Conservation (phyloP, 2,797 vertebrate species). For the Capromys pilorides region DNA sequence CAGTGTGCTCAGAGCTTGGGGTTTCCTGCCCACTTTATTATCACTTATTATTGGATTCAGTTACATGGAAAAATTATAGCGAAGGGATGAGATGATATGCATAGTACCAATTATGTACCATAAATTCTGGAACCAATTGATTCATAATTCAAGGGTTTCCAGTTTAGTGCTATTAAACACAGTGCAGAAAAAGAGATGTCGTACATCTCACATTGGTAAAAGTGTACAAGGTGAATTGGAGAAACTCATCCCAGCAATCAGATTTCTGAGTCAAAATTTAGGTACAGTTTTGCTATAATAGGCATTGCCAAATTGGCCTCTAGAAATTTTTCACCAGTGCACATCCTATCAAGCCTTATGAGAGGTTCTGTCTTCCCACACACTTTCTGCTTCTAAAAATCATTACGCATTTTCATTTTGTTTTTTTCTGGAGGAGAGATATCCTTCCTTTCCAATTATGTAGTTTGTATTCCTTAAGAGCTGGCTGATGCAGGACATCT, state of each 20-base stretch:
- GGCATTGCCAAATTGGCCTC: neutral
- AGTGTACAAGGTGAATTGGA: neutral
- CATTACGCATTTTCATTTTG: constrained; percentile 6
- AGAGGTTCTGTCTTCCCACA: neutral
- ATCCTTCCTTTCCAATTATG: neutral
- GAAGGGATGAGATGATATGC: neutral
- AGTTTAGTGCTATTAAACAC: neutral
- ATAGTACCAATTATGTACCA: neutral
- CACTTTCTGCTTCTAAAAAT: neutral
- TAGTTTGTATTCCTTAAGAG: neutral
- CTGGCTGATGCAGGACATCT: neutral
- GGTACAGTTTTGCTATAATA: constrained; percentile 14
- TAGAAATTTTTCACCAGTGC: neutral
- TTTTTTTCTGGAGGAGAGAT: neutral
- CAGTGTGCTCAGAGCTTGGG: too few relatives aligned
- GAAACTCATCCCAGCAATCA: neutral
- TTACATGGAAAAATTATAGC: neutral
- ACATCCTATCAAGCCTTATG: neutral
- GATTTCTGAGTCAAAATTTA: neutral
- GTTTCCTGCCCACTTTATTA: neutral
- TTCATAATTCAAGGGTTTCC: neutral
- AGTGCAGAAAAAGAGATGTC: neutral
- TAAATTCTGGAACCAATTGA: neutral
- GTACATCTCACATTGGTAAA: neutral
- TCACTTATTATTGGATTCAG: neutral